Evolutionary conservation across 2,888 invertebrate genomes (phyloP), one percentile per base, ranked within the genome.

Genomic region (Lepidochrysops patricia): DNA sequence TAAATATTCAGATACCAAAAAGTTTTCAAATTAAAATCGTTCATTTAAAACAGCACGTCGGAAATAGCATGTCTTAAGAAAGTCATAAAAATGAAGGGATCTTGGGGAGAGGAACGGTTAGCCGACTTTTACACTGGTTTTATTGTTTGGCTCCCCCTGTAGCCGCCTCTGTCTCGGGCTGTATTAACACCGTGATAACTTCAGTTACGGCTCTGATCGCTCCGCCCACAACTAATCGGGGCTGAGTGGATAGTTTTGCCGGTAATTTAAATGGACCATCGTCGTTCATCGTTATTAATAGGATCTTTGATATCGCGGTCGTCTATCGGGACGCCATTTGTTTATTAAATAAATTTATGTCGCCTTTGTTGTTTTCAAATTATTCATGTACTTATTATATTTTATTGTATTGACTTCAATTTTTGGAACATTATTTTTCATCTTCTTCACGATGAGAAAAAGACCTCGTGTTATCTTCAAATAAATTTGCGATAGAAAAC

Each of bases 91-190:
- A 73, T 71, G 72, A 71, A 80, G 77, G 77, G 77, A 72, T 68
- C 75, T 72, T 25, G 69, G 75, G 75, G 74, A 71, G 74, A 77
- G 72, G 67, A 80, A 79, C 76, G 81, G 84, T 84, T 84, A 82
- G 73, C 79, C 78, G 81, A 82, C 80, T 85, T 87, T 86, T 82
- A 86, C 83, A 82, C 77, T 77, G 83, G 80, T 84, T 87, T 87
- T 87, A 86, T 86, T 86, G 80, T 84, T 75, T 71, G 70, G 68
- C 72, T 68, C 79, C 83, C 84, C 79, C 82, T 80, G 79, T 79
- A 80, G 80, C 76, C 76, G 70, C 76, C 79, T 76, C 79, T 80
- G 74, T 84, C 82, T 82, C 77, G 77, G 79, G 81, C 80, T 79
- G 79, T 80, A 83, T 83, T 84, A 84, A 82, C 81, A 79, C 75